phyloP scores from a whole-genome alignment of 2,113 vertebrate species.

The Prinia subflava region DNA sequence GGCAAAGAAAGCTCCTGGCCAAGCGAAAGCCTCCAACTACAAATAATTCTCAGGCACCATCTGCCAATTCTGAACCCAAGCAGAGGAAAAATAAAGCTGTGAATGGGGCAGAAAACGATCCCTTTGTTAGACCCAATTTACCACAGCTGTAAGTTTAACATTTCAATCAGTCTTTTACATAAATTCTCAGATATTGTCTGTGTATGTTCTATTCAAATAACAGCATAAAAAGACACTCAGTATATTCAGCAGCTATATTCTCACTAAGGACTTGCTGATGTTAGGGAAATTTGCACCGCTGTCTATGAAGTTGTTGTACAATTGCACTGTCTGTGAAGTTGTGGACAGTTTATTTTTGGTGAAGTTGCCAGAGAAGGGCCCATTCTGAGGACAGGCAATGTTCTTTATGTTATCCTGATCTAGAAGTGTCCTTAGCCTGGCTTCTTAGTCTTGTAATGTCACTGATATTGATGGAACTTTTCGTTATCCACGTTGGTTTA shows the following conservation, averaged over 20 bases:
- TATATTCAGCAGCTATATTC: constrained; percentile 52
- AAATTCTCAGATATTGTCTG: constrained; percentile 56
- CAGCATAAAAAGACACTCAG: constrained; percentile 35
- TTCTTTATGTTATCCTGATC: not conserved
- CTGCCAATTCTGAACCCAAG: constrained; percentile 96
- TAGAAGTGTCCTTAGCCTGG: not conserved
- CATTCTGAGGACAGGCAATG: not conserved
- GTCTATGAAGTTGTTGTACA: not conserved
- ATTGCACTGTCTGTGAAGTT: constrained; percentile 14
- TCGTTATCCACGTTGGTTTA: not conserved
- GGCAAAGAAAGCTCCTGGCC: constrained; percentile 96
- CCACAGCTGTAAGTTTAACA: constrained; percentile 92
- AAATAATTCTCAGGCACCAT: constrained; percentile 92
- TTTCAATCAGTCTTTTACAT: constrained; percentile 63
- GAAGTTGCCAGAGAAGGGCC: not conserved
- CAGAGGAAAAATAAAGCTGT: constrained; percentile 98
- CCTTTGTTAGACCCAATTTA: constrained; percentile 97
- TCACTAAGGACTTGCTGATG: constrained; percentile 57
- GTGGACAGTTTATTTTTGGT: constrained; percentile 33
- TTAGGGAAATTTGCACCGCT: constrained; percentile 34
- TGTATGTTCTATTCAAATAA: constrained; percentile 50
- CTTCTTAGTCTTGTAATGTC: not conserved
- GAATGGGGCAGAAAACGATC: constrained; percentile 98
- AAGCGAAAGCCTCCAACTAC: constrained; percentile 95
- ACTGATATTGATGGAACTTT: not conserved